These are phyloP conservation scores for Campoplex capitator DNA, from an alignment of 2,888 invertebrate species.

Conservation along the genomic window DNA sequence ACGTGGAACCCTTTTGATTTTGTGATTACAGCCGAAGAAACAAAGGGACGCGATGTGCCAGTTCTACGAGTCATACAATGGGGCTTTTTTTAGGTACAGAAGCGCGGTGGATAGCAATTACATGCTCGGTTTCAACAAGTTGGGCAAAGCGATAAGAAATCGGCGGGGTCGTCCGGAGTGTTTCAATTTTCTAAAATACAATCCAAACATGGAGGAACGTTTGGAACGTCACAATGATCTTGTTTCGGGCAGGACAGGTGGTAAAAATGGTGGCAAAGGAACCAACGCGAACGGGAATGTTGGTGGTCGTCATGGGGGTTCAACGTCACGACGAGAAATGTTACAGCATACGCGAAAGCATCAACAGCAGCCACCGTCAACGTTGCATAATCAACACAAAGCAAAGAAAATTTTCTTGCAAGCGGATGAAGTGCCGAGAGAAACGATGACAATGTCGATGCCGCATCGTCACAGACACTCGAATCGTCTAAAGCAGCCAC, in stretches of 20 bases:
- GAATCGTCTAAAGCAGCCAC: slow-evolving; percentile 80
- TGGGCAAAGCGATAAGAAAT: slow-evolving; percentile 86
- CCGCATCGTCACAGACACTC: slow-evolving; percentile 82
- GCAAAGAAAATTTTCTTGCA: slow-evolving; percentile 71
- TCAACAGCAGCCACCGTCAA: slow-evolving; percentile 53
- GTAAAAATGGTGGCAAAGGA: slow-evolving; percentile 77
- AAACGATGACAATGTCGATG: slow-evolving; percentile 73
- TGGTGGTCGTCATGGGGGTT: slow-evolving; percentile 84
- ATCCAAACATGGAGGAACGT: slow-evolving; percentile 87
- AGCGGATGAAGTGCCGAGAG: slow-evolving; percentile 67
- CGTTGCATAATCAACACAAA: slow-evolving; percentile 68
- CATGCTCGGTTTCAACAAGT: slow-evolving; percentile 88
- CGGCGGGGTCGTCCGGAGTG: slow-evolving; percentile 86
- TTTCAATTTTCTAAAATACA: slow-evolving; percentile 88
- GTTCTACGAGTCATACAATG: slow-evolving; percentile 88
- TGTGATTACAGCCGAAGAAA: slow-evolving; percentile 86
- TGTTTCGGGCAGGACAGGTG: slow-evolving; percentile 85
- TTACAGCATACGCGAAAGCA: slow-evolving; percentile 56
- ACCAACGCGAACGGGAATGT: slow-evolving; percentile 85
- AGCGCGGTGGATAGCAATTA: slow-evolving; percentile 87
- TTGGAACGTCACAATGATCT: slow-evolving; percentile 87
- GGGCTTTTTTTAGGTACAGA: slow-evolving; percentile 88
- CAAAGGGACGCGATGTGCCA: slow-evolving; percentile 87
- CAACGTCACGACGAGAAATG: slow-evolving; percentile 63
- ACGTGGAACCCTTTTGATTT: slow-evolving; percentile 64